A percentile compares a stretch with the other conserved stretches of the same genome.
phyloP scores from a whole-genome alignment of 2,888 invertebrate species.

The Eudasyphora cyanicolor region DNA sequence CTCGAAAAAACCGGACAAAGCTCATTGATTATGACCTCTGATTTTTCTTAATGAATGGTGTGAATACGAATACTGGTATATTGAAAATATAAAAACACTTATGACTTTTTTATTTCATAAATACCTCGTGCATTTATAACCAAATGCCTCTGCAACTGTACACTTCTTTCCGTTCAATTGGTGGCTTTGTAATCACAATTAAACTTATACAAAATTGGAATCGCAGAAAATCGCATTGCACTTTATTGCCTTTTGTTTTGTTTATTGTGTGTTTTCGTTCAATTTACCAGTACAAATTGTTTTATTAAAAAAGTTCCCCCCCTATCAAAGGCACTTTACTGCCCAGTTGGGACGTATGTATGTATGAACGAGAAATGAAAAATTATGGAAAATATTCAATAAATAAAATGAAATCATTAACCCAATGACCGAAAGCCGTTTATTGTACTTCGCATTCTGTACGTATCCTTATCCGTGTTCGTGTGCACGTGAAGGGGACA shows the following conservation, averaged over 20 bases:
- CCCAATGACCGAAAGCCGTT: slow-evolving; percentile 31
- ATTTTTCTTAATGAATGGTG: neutral
- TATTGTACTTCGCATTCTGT: neutral
- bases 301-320: slow-evolving; percentile 2
- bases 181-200: neutral
- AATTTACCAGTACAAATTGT: neutral
- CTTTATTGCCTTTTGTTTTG: slow-evolving; percentile 13
- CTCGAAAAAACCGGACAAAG: neutral
- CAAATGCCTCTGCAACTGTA: neutral
- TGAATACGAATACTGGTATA: too few species aligned
- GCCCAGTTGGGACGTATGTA: neutral
- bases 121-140: neutral
- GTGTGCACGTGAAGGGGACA: neutral
- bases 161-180: neutral
- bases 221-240: slow-evolving; percentile 5
- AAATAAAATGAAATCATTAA: slow-evolving; percentile 41
- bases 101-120: neutral
- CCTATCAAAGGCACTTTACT: neutral
- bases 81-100: neutral
- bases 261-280: neutral
- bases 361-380: neutral
- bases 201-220: neutral
- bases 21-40: neutral
- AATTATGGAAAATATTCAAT: slow-evolving; percentile 16
- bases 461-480: too few species aligned